These are phyloP conservation scores for Girardinichthys multiradiatus DNA, from an alignment of 2,113 vertebrate species.

Conservation along the genomic window DNA sequence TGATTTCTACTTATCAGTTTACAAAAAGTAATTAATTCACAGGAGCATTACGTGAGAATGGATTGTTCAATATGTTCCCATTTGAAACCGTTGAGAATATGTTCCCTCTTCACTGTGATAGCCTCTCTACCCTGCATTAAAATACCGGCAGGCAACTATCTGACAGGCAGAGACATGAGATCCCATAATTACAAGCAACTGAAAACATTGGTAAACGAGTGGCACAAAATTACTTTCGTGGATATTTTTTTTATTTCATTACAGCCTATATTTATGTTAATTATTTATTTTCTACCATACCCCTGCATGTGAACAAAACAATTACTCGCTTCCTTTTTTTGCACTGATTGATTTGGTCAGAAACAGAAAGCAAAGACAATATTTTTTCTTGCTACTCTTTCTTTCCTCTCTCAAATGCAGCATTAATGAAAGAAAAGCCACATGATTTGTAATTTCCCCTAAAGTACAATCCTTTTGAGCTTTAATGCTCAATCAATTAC, in stretches of 20 bases:
- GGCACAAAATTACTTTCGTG: background rate
- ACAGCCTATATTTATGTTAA: background rate
- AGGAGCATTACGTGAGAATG: too few species aligned
- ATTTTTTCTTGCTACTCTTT: slow-evolving; percentile 29
- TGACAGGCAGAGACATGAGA: background rate
- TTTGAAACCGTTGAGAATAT: background rate
- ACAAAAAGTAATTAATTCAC: too few species aligned
- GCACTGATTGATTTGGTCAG: slow-evolving; percentile 16
- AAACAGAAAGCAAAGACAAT: slow-evolving; percentile 23
- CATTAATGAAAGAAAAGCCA: slow-evolving; percentile 17
- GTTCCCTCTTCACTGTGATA: background rate
- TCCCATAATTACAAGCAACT: background rate
- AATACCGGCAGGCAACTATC: background rate
- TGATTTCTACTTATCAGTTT: too few species aligned
- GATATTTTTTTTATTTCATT: background rate
- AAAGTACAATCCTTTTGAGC: background rate
- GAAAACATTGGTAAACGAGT: background rate
- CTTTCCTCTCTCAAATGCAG: slow-evolving; percentile 9
- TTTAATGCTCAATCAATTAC: slow-evolving; percentile 12
- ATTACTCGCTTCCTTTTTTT: slow-evolving; percentile 32
- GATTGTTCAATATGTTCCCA: background rate
- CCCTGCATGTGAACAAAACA: slow-evolving; percentile 13
- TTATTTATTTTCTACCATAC: slow-evolving; percentile 2
- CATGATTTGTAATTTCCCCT: slow-evolving; percentile 7
- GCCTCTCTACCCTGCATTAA: background rate